Percentiles rank a stretch among this genome's conserved stretches.
These are phyloP conservation scores for Salminus brasiliensis DNA, from an alignment of 2,113 vertebrate species.

Conservation along the genomic window DNA sequence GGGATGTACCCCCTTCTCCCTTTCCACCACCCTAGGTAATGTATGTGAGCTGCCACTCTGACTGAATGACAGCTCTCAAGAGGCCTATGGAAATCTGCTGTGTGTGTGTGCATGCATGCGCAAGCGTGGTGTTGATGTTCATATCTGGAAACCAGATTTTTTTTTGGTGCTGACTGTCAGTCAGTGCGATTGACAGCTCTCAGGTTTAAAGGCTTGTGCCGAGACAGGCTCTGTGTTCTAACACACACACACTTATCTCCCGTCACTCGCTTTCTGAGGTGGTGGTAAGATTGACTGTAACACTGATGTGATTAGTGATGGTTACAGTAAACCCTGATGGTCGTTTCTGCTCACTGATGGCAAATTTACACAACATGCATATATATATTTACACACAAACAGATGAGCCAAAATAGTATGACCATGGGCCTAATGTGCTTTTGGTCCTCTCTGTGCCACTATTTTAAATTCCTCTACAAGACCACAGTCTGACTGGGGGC, in stretches of 20 bases:
- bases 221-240: background rate
- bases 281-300: background rate
- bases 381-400: too few relatives aligned
- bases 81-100: constrained; percentile 70
- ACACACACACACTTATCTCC: background rate
- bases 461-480: too few relatives aligned
- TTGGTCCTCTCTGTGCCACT: too few relatives aligned
- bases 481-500: too few relatives aligned
- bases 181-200: constrained; percentile 78
- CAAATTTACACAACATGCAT: too few relatives aligned
- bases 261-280: background rate
- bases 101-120: constrained; percentile 56
- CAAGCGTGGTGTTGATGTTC: constrained; percentile 63
- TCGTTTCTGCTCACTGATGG: background rate
- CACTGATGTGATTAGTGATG: background rate
- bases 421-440: too few relatives aligned
- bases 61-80: constrained; percentile 80
- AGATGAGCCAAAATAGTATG: too few relatives aligned
- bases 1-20: constrained; percentile 2
- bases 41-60: constrained; percentile 71
- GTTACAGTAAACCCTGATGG: background rate
- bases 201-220: constrained; percentile 61
- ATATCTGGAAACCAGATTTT: constrained; percentile 79
- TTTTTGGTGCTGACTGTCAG: constrained; percentile 70
- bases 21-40: constrained; percentile 63